phyloP scores from a whole-genome alignment of 2,113 vertebrate genomes.

The Coregonus clupeaformis region DNA sequence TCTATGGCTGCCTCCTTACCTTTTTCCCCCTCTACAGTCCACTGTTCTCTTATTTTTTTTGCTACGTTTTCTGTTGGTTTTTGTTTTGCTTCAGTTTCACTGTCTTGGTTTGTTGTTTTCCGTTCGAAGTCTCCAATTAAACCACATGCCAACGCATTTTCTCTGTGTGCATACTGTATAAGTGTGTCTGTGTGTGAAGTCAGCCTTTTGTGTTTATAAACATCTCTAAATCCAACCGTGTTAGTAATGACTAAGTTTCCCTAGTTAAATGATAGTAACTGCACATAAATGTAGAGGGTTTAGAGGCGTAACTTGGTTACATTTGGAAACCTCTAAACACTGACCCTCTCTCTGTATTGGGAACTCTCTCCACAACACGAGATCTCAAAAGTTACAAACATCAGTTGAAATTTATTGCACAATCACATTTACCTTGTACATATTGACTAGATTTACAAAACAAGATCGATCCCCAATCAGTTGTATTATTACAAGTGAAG shows the following conservation, averaged over 20 bases:
- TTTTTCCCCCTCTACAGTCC: not conserved
- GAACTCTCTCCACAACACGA: too few species aligned
- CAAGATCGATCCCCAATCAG: not conserved
- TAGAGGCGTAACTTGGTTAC: too few species aligned
- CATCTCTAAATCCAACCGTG: too few species aligned
- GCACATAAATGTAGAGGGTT: too few species aligned
- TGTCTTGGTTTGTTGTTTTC: constrained; percentile 9
- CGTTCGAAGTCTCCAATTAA: constrained; percentile 36
- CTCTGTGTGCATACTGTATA: not conserved
- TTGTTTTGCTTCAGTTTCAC: not conserved
- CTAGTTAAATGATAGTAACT: too few species aligned
- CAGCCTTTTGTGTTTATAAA: too few species aligned
- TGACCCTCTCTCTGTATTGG: too few species aligned
- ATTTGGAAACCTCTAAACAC: too few species aligned
- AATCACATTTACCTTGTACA: not conserved
- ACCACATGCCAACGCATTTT: constrained; percentile 41
- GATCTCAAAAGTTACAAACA: not conserved
- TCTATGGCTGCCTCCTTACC: not conserved
- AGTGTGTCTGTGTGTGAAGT: not conserved
- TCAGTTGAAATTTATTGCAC: constrained; percentile 18
- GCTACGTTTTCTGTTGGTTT: not conserved
- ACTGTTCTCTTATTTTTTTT: too few species aligned
- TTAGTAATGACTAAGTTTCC: too few species aligned
- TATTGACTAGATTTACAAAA: constrained; percentile 10
- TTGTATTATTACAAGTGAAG: not conserved